Evolutionary conservation across 2,888 invertebrate genomes (phyloP).

Genomic region (Leptura quadrifasciata): DNA sequence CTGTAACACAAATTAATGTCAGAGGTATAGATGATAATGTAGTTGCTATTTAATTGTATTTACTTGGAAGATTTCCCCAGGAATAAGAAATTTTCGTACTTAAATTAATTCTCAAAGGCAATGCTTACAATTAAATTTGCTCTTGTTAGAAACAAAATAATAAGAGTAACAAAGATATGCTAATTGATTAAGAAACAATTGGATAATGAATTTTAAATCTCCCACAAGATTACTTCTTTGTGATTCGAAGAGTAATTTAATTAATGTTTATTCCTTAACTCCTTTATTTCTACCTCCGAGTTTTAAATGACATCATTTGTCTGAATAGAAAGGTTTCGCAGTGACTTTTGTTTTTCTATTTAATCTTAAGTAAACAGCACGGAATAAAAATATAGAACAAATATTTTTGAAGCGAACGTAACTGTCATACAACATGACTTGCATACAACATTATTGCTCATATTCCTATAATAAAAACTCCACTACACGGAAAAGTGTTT

Average conservation of each 20-base stretch:
- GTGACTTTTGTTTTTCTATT: neutral
- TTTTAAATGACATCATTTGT: constrained; percentile 12
- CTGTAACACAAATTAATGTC: too few relatives aligned
- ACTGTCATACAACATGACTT: too few relatives aligned
- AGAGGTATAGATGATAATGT: too few relatives aligned
- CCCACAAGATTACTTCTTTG: constrained; percentile 24
- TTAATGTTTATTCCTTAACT: constrained; percentile 27
- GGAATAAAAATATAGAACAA: too few relatives aligned
- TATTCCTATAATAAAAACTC: too few relatives aligned
- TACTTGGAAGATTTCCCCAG: neutral
- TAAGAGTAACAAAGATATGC: neutral
- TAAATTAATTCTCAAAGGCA: neutral
- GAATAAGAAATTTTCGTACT: neutral
- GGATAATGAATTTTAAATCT: constrained; percentile 28
- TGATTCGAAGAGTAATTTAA: constrained; percentile 31
- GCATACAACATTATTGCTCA: too few relatives aligned
- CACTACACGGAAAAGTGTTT: too few relatives aligned
- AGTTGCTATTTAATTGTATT: neutral
- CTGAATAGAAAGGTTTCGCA: neutral
- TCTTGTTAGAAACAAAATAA: neutral
- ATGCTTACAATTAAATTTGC: constrained; percentile 2
- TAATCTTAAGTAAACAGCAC: neutral
- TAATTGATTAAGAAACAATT: constrained; percentile 27
- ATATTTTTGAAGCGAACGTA: too few relatives aligned
- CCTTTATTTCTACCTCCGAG: neutral